These are phyloP conservation scores for Drosophila rellima DNA, from an alignment of 2,888 invertebrate species.

Conservation along the genomic window DNA sequence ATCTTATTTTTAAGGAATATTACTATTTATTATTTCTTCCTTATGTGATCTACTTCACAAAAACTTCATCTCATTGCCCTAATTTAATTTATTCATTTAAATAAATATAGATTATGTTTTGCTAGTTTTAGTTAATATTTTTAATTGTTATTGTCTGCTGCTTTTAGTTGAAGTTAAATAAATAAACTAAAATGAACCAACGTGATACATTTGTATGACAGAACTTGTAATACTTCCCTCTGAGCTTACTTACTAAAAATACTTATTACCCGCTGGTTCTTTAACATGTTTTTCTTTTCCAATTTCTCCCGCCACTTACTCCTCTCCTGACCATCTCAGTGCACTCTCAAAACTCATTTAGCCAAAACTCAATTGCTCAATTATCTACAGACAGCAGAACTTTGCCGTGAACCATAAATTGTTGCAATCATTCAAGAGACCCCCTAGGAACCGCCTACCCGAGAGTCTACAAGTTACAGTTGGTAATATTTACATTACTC, in stretches of 20 bases:
- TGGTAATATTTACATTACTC: conserved; percentile 66
- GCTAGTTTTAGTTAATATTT: no score
- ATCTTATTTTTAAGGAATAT: no score
- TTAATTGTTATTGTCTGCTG: no score
- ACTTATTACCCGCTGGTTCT: conserved; percentile 22
- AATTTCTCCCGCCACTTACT: neutral
- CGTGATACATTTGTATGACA: neutral
- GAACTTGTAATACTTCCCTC: conserved; percentile 5
- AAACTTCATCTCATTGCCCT: no score
- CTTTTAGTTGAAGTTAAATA: no score
- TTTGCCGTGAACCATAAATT: conserved; percentile 57
- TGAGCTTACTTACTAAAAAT: neutral
- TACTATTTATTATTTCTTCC: no score
- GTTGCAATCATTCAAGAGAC: conserved; percentile 71
- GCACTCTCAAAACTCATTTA: conserved; percentile 71
- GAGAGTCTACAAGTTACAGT: conserved; percentile 18
- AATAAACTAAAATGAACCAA: no score
- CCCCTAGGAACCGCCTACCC: conserved; percentile 26
- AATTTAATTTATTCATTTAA: no score
- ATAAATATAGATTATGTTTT: no score
- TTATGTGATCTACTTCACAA: no score
- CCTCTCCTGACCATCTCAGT: conserved; percentile 10
- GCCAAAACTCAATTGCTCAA: conserved; percentile 80
- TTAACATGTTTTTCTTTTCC: conserved; percentile 7
- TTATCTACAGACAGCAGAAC: conserved; percentile 67